Evolutionary conservation across 2,113 vertebrate genomes (phyloP).

Genomic region (Charina bottae): DNA sequence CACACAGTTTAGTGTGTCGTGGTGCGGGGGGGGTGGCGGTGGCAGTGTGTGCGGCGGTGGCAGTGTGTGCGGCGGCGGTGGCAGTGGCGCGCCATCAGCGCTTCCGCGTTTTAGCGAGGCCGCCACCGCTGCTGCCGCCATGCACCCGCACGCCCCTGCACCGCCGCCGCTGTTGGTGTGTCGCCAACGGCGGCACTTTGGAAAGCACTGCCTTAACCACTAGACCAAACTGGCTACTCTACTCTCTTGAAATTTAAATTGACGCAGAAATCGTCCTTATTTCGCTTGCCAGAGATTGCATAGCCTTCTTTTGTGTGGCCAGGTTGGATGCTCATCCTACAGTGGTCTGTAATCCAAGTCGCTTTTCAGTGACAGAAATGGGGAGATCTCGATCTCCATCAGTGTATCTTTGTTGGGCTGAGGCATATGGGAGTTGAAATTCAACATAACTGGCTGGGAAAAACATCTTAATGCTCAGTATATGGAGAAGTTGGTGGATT

Average conservation of each 20-base stretch:
- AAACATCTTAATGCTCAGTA: not conserved
- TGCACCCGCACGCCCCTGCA: no score
- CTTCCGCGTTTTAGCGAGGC: no score
- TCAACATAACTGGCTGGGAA: not conserved
- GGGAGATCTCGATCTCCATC: not conserved
- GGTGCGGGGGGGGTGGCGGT: no score
- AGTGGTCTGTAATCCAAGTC: not conserved
- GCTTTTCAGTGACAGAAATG: not conserved
- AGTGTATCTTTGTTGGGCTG: not conserved
- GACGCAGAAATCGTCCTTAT: not conserved
- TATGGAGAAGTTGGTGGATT: not conserved
- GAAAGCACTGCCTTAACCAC: no score
- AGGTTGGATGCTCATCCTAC: not conserved
- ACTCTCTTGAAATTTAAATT: not conserved
- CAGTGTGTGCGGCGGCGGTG: no score
- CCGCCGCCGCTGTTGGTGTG: no score
- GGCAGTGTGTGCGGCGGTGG: no score
- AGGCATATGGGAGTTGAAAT: not conserved
- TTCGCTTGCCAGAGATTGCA: not conserved
- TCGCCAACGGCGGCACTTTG: no score
- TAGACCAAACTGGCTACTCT: not conserved
- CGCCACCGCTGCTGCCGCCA: no score
- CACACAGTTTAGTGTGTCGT: no score
- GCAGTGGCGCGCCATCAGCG: no score
- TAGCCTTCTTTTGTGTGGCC: not conserved